A percentile compares a stretch with the other conserved stretches of the same genome.
These are phyloP conservation scores for Chymomyza costata DNA, from an alignment of 1,140 invertebrate species.

Conservation along the genomic window DNA sequence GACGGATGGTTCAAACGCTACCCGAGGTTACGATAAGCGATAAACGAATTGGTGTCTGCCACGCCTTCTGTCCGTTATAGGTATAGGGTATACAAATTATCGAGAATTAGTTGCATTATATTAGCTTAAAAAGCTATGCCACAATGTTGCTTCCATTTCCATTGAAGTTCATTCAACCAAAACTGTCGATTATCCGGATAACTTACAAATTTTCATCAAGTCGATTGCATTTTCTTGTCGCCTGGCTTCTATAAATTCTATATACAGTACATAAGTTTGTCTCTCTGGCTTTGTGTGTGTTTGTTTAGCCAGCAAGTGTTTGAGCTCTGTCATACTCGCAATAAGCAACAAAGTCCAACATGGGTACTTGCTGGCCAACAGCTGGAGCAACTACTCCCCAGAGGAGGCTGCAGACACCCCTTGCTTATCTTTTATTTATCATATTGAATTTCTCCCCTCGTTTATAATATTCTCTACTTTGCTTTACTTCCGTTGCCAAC, in stretches of 20 bases:
- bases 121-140: too few species aligned
- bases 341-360: conserved; percentile 44
- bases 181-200: too few species aligned
- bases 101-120: too few species aligned
- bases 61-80: too few species aligned
- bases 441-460: conserved; percentile 26
- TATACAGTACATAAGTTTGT: neutral
- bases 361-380: neutral
- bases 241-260: conserved; percentile 12
- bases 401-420: conserved; percentile 44
- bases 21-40: too few species aligned
- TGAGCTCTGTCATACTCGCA: conserved; percentile 52
- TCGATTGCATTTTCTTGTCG: conserved; percentile 29
- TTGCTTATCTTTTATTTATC: conserved; percentile 69
- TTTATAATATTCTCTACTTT: conserved; percentile 6
- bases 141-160: too few species aligned
- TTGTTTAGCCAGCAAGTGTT: conserved; percentile 25
- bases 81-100: too few species aligned
- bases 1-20: too few species aligned
- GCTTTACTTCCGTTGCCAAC: conserved; percentile 10
- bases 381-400: conserved; percentile 4
- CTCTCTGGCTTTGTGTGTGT: neutral
- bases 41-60: too few species aligned
- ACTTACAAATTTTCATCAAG: too few species aligned
- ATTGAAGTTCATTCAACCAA: too few species aligned